phyloP scores from a whole-genome alignment of 2,113 vertebrate genomes.

The Crocuta crocuta region DNA sequence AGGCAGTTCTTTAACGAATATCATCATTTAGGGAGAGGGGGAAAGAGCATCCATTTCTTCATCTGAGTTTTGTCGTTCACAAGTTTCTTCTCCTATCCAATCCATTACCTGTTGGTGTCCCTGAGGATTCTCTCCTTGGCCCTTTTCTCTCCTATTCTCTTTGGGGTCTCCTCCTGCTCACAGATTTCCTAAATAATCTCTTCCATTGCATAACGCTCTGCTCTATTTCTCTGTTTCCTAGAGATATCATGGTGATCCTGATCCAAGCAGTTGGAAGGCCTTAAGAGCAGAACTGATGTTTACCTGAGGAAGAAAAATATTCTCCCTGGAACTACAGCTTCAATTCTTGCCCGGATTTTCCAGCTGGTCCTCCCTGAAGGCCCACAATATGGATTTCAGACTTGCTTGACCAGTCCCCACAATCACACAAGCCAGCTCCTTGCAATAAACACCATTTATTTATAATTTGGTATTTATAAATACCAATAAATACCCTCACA shows the following conservation, averaged over 20 bases:
- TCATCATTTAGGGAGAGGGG: not conserved
- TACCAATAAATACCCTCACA: not conserved
- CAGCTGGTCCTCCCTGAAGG: not conserved
- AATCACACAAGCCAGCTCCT: not conserved
- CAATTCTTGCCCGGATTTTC: not conserved
- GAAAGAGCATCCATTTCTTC: not conserved
- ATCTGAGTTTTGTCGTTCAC: slow-evolving; percentile 2
- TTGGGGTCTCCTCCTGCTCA: not conserved
- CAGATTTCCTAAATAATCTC: not conserved
- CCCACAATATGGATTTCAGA: not conserved
- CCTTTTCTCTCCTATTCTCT: not conserved
- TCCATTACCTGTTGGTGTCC: not conserved
- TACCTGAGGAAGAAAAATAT: not conserved
- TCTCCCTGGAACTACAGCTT: too few species aligned
- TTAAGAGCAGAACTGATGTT: not conserved
- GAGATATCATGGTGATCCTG: too few species aligned
- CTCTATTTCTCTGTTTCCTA: not conserved
- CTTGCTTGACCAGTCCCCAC: not conserved
- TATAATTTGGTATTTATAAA: too few species aligned
- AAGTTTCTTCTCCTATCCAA: not conserved
- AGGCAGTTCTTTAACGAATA: not conserved
- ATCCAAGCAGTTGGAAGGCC: not conserved
- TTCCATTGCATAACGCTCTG: not conserved
- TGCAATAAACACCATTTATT: not conserved
- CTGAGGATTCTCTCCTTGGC: not conserved